Conservation (phyloP, 2,888 invertebrate genomes). For the Leptopilina syphax region DNA sequence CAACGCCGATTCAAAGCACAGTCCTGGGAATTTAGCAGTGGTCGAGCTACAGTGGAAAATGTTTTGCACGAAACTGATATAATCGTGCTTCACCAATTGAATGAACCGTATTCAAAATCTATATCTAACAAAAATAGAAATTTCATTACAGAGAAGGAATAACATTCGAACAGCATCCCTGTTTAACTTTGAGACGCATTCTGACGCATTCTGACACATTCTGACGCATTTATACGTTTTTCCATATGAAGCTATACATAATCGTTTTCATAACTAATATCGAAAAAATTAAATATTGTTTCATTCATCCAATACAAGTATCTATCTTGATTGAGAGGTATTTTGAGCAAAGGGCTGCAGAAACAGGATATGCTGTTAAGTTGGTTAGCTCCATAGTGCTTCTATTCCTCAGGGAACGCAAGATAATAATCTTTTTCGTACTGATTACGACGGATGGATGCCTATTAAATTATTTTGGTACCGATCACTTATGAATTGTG, state of each 20-base stretch:
- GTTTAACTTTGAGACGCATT: too few relatives aligned
- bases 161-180: neutral
- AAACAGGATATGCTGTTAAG: slow-evolving; percentile 75
- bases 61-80: slow-evolving; percentile 63
- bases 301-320: too few relatives aligned
- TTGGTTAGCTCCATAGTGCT: slow-evolving; percentile 76
- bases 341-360: slow-evolving; percentile 54
- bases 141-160: neutral
- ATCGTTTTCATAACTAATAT: too few relatives aligned
- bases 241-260: too few relatives aligned
- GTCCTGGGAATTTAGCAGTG: slow-evolving; percentile 64
- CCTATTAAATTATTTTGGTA: slow-evolving; percentile 75
- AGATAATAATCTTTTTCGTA: slow-evolving; percentile 37
- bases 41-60: slow-evolving; percentile 56
- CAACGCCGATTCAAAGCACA: slow-evolving; percentile 52
- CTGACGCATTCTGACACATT: too few relatives aligned
- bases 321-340: slow-evolving; percentile 50
- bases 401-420: slow-evolving; percentile 65
- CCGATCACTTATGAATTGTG: slow-evolving; percentile 75
- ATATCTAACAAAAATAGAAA: neutral
- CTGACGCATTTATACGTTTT: too few relatives aligned
- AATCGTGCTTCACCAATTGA: slow-evolving; percentile 36
- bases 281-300: too few relatives aligned
- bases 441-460: slow-evolving; percentile 64
- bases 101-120: slow-evolving; percentile 8